These are phyloP conservation scores for Melanaphis sacchari DNA, from an alignment of 1,140 invertebrate genomes.

Conservation along the genomic window DNA sequence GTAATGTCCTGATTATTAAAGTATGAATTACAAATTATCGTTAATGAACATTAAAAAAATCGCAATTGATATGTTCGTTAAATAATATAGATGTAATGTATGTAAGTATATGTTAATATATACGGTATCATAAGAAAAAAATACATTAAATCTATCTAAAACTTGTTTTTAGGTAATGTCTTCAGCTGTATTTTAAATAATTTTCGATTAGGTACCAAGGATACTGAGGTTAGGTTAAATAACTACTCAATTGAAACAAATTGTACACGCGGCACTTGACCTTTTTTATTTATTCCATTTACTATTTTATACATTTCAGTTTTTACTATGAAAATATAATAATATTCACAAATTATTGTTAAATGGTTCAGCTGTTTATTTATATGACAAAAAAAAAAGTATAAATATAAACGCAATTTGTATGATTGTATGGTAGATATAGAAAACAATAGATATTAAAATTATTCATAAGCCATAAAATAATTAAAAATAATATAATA, in stretches of 20 bases:
- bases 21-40: background rate
- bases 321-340: background rate
- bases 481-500: background rate
- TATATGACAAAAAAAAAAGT: no score
- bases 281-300: background rate
- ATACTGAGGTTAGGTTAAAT: background rate
- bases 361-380: background rate
- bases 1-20: background rate
- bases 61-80: background rate
- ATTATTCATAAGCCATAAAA: background rate
- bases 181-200: background rate
- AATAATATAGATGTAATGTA: background rate
- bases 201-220: background rate
- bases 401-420: no score
- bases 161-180: background rate
- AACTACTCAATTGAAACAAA: background rate
- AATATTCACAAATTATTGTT: background rate
- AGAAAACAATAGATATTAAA: background rate
- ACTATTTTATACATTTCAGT: background rate
- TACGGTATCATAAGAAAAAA: background rate
- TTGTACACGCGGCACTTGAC: background rate
- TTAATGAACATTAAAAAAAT: background rate
- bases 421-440: background rate
- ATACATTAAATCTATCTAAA: background rate
- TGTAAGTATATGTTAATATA: background rate